Conservation (phyloP, 2,888 invertebrate species). For the Unio delphinus region DNA sequence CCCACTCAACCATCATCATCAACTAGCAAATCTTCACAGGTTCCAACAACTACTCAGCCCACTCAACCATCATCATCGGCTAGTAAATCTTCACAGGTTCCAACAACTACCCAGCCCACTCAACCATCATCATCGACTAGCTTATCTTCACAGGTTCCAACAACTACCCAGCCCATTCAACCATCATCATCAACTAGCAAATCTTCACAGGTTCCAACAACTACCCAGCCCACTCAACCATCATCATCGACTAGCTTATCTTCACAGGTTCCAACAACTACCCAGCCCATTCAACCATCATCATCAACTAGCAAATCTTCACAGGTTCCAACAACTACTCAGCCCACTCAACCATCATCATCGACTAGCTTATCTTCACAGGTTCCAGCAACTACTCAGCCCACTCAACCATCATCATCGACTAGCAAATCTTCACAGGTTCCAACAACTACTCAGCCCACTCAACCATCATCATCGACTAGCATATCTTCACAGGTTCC, state of each 20-base stretch:
- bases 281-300: slow-evolving; percentile 3
- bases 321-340: slow-evolving; percentile 10
- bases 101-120: slow-evolving; percentile 9
- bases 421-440: slow-evolving; percentile 3
- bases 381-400: slow-evolving; percentile 10
- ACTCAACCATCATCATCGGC: neutral
- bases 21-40: slow-evolving; percentile 3
- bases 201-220: slow-evolving; percentile 8
- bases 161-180: slow-evolving; percentile 8
- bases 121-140: neutral
- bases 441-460: slow-evolving; percentile 9
- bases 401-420: slow-evolving; percentile 2
- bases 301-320: slow-evolving; percentile 3
- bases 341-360: slow-evolving; percentile 1
- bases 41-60: slow-evolving; percentile 10
- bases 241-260: slow-evolving; percentile 2
- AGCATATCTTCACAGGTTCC: slow-evolving; percentile 6
- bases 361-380: slow-evolving; percentile 3
- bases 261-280: slow-evolving; percentile 9
- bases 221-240: slow-evolving; percentile 3
- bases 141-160: slow-evolving; percentile 4
- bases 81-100: slow-evolving; percentile 4
- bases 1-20: slow-evolving; percentile 3
- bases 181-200: neutral
- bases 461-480: neutral